These are phyloP conservation scores for Anagyrus pseudococci DNA, from an alignment of 2,888 invertebrate species.

Conservation along the genomic window DNA sequence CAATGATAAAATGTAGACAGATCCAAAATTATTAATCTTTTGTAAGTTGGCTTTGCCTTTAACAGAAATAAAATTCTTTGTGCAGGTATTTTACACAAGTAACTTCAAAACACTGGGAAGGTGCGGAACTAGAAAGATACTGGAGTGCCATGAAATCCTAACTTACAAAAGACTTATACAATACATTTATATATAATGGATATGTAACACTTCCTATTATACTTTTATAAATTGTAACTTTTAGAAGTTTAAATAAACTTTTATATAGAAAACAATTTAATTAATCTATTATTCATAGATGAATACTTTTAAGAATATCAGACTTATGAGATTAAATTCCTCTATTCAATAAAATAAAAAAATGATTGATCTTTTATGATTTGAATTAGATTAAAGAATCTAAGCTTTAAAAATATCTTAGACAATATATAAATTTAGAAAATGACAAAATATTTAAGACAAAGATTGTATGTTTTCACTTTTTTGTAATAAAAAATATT, in stretches of 20 bases:
- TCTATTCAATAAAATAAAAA: too few species aligned
- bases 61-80: background rate
- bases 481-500: too few species aligned
- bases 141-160: conserved; percentile 49
- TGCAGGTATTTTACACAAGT: conserved; percentile 63
- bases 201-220: conserved; percentile 26
- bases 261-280: conserved; percentile 5
- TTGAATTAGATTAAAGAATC: too few species aligned
- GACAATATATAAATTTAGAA: too few species aligned
- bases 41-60: too few species aligned
- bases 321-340: too few species aligned
- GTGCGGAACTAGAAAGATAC: conserved; percentile 67
- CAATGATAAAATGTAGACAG: background rate
- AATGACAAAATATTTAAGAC: too few species aligned
- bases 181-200: conserved; percentile 36
- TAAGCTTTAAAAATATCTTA: too few species aligned
- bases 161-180: conserved; percentile 24
- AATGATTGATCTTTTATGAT: too few species aligned
- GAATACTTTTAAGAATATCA: too few species aligned
- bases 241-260: conserved; percentile 17
- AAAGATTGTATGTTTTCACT: too few species aligned
- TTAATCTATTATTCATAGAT: background rate
- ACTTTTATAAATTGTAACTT: conserved; percentile 17
- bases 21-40: background rate
- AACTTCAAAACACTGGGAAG: conserved; percentile 70